phyloP scores from a whole-genome alignment of 2,113 vertebrate genomes.

The Paramisgurnus dabryanus region DNA sequence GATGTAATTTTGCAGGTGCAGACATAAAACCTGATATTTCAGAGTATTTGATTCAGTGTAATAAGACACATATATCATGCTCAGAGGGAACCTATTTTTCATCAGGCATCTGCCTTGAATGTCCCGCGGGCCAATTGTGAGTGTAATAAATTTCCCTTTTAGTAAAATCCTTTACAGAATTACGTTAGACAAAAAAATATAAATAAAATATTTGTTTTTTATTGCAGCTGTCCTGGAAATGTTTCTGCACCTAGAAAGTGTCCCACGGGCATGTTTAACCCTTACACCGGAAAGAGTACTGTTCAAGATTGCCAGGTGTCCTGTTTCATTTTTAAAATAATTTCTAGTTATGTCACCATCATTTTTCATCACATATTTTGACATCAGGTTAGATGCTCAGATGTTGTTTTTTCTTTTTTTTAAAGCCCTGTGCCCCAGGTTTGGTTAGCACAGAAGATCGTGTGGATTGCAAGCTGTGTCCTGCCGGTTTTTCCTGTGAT shows the following conservation, averaged over 20 bases:
- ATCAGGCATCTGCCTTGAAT: slow-evolving; percentile 77
- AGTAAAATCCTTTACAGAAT: slow-evolving; percentile 20
- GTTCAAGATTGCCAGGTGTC: slow-evolving; percentile 78
- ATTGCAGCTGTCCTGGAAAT: slow-evolving; percentile 76
- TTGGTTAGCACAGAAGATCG: slow-evolving; percentile 77
- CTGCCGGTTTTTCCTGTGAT: slow-evolving; percentile 80
- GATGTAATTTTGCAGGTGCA: slow-evolving; percentile 12
- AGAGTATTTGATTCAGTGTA: slow-evolving; percentile 50
- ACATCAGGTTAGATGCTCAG: background rate
- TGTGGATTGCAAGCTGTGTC: slow-evolving; percentile 76
- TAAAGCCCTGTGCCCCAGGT: slow-evolving; percentile 78
- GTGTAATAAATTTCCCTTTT: slow-evolving; percentile 45
- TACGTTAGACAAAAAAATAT: background rate
- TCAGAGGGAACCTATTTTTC: slow-evolving; percentile 71
- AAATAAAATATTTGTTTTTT: background rate
- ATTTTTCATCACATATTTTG: background rate
- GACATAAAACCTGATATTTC: slow-evolving; percentile 38
- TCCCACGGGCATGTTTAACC: slow-evolving; percentile 73
- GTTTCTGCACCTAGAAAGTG: slow-evolving; percentile 72
- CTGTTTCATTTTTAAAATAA: background rate
- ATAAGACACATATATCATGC: slow-evolving; percentile 67
- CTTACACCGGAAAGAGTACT: slow-evolving; percentile 66
- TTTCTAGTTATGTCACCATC: background rate
- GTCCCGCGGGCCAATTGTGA: slow-evolving; percentile 82
- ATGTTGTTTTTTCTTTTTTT: slow-evolving; percentile 9